Conservation (phyloP, 2,797 vertebrate genomes). For the Myotis daubentonii region DNA sequence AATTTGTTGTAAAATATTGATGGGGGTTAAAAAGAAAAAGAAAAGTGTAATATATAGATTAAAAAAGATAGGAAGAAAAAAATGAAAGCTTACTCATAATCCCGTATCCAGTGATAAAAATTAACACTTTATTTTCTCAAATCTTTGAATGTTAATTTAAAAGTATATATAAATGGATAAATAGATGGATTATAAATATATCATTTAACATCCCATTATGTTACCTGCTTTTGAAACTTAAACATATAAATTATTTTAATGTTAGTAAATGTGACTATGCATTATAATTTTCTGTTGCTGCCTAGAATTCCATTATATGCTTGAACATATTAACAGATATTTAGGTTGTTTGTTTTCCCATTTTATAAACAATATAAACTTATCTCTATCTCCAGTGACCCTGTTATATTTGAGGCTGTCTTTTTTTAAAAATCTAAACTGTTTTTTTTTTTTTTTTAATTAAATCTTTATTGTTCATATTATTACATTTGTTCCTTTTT, state of each 20-base stretch:
- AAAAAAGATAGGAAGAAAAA: background rate
- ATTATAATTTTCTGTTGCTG: background rate
- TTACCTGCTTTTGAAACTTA: background rate
- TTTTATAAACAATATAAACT: background rate
- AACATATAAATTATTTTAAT: background rate
- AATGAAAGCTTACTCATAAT: background rate
- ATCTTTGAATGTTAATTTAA: background rate
- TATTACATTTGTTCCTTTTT: too few relatives aligned
- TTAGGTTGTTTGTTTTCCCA: background rate
- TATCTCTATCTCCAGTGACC: background rate
- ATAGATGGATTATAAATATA: background rate
- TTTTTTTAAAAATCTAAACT: background rate
- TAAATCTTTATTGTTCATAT: too few relatives aligned
- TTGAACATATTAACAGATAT: background rate
- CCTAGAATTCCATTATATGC: background rate
- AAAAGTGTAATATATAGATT: background rate
- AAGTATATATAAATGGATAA: background rate
- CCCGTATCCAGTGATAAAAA: background rate
- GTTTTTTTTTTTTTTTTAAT: too few relatives aligned
- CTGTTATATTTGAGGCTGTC: background rate
- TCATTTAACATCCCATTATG: background rate
- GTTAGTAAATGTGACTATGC: background rate
- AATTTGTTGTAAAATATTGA: background rate
- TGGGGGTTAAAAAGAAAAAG: background rate
- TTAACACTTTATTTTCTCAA: slow-evolving; percentile 24